phyloP scores from a whole-genome alignment of 2,113 vertebrate species.

The Plectropomus leopardus region DNA sequence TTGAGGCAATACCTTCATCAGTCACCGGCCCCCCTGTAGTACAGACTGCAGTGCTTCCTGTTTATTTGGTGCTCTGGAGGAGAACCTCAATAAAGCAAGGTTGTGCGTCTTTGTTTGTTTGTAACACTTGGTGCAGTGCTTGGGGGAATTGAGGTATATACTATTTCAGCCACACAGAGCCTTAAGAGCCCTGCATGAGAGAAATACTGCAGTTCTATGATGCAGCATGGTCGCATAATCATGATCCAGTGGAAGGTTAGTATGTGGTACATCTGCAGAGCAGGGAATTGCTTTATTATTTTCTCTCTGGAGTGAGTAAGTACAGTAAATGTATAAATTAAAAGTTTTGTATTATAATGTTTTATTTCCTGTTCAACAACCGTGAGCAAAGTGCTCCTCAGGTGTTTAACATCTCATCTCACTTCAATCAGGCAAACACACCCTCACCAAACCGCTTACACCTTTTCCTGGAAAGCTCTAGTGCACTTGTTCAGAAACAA shows the following conservation, averaged over 20 bases:
- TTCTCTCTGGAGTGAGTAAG: not conserved
- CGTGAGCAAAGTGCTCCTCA: not conserved
- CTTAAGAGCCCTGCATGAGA: constrained; percentile 15
- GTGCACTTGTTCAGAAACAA: constrained; percentile 3
- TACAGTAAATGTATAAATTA: constrained; percentile 26
- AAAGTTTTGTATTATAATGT: constrained; percentile 3
- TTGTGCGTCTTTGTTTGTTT: constrained; percentile 41
- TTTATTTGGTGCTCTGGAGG: constrained; percentile 59
- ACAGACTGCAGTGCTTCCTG: constrained; percentile 38
- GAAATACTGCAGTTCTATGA: constrained; percentile 26
- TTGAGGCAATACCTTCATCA: constrained; percentile 65
- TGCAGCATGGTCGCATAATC: constrained; percentile 21
- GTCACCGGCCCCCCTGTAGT: constrained; percentile 38
- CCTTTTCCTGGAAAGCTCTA: constrained; percentile 16
- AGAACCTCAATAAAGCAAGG: constrained; percentile 47
- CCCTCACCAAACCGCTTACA: not conserved
- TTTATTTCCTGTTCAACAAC: not conserved
- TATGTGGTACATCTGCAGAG: constrained; percentile 24
- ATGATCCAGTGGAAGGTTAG: constrained; percentile 12
- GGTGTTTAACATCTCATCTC: constrained; percentile 18
- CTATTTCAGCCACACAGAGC: constrained; percentile 32
- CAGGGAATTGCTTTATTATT: constrained; percentile 38
- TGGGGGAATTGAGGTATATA: constrained; percentile 30
- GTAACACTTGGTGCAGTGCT: constrained; percentile 43
- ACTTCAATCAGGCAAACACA: constrained; percentile 37